A percentile compares a stretch with the other conserved stretches of the same genome.
phyloP scores from a whole-genome alignment of 2,113 vertebrate genomes.

The Halcyon senegalensis region DNA sequence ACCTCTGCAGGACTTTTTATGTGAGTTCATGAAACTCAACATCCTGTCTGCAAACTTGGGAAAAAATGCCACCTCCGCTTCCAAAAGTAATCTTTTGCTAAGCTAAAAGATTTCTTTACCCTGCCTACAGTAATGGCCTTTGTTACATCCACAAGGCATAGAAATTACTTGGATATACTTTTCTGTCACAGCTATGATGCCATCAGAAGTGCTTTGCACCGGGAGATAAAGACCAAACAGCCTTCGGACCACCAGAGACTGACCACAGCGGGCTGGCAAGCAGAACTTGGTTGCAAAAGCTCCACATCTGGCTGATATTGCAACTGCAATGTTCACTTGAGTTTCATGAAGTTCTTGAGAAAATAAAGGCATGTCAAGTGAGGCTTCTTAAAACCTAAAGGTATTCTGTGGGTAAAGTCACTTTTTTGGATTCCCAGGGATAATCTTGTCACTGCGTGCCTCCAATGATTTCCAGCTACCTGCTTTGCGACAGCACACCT shows the following conservation, averaged over 20 bases:
- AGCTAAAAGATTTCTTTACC: background rate
- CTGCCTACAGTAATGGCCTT: background rate
- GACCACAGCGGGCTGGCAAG: background rate
- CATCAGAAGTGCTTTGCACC: background rate
- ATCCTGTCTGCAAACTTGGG: background rate
- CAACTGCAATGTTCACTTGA: background rate
- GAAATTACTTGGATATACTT: background rate
- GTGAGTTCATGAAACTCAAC: background rate
- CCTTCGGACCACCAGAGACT: too few species aligned
- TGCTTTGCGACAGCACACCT: background rate
- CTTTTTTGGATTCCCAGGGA: background rate
- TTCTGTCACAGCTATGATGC: background rate
- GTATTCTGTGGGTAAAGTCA: background rate
- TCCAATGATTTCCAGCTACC: background rate
- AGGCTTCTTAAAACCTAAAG: background rate
- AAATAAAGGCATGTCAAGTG: background rate
- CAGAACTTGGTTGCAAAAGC: background rate
- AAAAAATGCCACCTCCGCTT: background rate
- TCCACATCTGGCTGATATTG: background rate
- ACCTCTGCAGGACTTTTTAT: background rate
- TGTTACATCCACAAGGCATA: background rate
- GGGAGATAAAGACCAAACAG: background rate
- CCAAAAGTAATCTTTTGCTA: background rate
- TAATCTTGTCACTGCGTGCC: background rate
- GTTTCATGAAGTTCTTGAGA: accelerated